A percentile compares a stretch with the other conserved stretches of the same genome.
Conservation (phyloP, 1,140 invertebrate species). For the Ostrea denselamellosa region DNA sequence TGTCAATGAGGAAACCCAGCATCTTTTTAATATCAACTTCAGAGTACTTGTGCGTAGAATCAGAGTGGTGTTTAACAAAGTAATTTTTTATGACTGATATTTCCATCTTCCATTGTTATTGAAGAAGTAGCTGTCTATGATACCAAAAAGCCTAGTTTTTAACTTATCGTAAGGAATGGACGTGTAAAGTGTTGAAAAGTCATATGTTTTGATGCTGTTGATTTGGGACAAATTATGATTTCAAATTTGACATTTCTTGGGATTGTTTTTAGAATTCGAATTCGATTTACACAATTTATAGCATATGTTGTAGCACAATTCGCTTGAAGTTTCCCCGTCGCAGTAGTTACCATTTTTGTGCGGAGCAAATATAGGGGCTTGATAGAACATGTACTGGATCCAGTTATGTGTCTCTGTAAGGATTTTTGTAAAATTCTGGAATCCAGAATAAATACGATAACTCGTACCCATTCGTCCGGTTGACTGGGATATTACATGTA, state of each 20-base stretch:
- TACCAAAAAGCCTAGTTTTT: not conserved
- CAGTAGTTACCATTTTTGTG: not conserved
- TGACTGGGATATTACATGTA: not conserved
- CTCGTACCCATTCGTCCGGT: not conserved
- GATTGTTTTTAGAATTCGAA: not conserved
- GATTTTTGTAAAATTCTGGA: not conserved
- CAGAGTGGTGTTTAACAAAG: no score
- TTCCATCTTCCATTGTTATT: slow-evolving; percentile 49
- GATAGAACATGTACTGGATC: slow-evolving; percentile 2
- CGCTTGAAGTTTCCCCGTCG: not conserved
- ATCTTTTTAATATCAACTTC: no score
- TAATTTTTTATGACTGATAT: no score
- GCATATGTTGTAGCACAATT: not conserved
- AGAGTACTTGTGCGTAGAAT: no score
- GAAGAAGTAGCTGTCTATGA: not conserved
- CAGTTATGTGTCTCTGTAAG: not conserved
- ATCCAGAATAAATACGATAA: not conserved
- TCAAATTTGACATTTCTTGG: not conserved
- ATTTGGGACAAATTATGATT: not conserved
- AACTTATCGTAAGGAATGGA: not conserved
- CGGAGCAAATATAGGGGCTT: slow-evolving; percentile 1
- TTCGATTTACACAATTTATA: not conserved
- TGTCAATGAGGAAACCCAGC: no score
- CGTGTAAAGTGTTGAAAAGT: not conserved
- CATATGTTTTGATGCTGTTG: slow-evolving; percentile 17